Percentiles rank a stretch among this genome's conserved stretches.
Evolutionary conservation across 2,888 invertebrate genomes (phyloP).

Genomic region (Spodoptera picta): DNA sequence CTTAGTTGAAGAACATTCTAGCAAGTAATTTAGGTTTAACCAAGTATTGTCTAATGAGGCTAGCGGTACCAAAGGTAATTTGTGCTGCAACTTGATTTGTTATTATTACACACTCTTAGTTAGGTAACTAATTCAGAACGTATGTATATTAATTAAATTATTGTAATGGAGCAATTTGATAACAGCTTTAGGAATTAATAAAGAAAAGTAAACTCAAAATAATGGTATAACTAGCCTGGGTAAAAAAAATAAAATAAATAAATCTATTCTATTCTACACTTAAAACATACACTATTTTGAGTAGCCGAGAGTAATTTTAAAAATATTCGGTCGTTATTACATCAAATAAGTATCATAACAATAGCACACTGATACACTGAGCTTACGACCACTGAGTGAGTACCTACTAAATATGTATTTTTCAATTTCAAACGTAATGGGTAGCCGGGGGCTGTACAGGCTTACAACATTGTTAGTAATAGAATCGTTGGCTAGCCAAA

Average conservation of each 20-base stretch:
- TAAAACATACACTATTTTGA: too few species aligned
- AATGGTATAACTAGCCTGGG: too few species aligned
- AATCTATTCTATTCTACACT: too few species aligned
- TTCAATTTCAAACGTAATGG: constrained; percentile 42
- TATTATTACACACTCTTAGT: constrained; percentile 24
- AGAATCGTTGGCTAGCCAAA: constrained; percentile 25
- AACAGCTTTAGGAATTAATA: too few species aligned
- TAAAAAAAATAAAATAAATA: too few species aligned
- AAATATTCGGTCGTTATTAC: neutral
- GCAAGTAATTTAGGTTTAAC: constrained; percentile 65
- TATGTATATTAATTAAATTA: too few species aligned
- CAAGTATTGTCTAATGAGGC: constrained; percentile 56
- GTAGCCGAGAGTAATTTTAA: too few species aligned
- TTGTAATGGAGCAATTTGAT: too few species aligned
- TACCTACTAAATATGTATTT: constrained; percentile 51
- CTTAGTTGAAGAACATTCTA: constrained; percentile 59
- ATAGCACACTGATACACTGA: constrained; percentile 1
- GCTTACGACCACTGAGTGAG: constrained; percentile 12
- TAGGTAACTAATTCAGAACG: neutral
- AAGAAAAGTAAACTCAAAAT: too few species aligned
- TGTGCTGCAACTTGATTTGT: constrained; percentile 43
- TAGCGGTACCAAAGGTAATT: constrained; percentile 36
- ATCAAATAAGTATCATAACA: constrained; percentile 8
- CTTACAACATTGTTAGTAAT: constrained; percentile 23
- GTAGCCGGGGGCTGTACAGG: constrained; percentile 9